phyloP scores from a whole-genome alignment of 2,113 vertebrate genomes.

The Hydropotes inermis region DNA sequence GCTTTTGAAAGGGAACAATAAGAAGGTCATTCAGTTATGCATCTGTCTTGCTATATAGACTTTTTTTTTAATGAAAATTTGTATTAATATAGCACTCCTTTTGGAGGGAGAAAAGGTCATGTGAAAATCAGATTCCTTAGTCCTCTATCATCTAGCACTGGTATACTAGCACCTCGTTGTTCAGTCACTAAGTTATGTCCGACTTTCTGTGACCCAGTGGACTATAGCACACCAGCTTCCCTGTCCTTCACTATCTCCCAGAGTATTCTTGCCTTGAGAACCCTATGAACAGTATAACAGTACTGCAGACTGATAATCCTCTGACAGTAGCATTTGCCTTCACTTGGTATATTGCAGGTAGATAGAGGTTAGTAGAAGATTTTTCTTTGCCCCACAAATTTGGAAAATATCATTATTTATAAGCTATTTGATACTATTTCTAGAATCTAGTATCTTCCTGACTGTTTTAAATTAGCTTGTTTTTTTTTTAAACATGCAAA shows the following conservation, averaged over 20 bases:
- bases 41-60: neutral
- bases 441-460: neutral
- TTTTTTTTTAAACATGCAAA: neutral
- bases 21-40: neutral
- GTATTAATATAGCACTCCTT: neutral
- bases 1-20: neutral
- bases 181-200: neutral
- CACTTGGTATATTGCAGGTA: neutral
- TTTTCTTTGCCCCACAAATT: neutral
- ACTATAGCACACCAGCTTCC: neutral
- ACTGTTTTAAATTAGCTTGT: slow-evolving; percentile 45
- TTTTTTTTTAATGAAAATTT: neutral
- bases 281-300: neutral
- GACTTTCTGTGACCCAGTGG: neutral
- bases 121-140: neutral
- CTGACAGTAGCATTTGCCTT: neutral
- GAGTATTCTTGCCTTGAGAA: neutral
- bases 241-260: neutral
- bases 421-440: neutral
- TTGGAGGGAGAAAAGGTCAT: neutral
- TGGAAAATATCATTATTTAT: neutral
- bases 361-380: neutral
- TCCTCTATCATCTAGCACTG: neutral
- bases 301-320: neutral
- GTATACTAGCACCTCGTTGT: neutral